Base-by-base conservation (phyloP, 1,140 invertebrate species). In the Choristoneura fumiferana region DNA sequence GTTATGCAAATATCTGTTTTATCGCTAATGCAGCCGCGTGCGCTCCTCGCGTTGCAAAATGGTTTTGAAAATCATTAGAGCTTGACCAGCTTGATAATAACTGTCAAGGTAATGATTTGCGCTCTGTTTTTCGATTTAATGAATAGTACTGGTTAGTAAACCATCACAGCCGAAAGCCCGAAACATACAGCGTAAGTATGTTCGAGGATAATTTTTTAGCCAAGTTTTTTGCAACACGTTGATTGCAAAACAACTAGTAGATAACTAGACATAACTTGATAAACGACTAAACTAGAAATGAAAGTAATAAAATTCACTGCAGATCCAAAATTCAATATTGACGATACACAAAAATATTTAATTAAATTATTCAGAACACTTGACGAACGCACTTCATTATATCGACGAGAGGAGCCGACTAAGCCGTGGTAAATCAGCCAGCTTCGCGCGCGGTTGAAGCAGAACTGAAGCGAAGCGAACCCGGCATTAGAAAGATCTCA, bases 1-100 rank as follows among this genome's bases (percentile, higher is more conserved):
- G 66, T 77, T 81, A 81, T 80, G 81, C 76, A 81, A 81, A 81
- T 80, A 75, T 18, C 37, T 29, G 35, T 75, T 76, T 62, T 49
- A 29, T 49, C 3, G 22, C 18, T 4, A 49, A 49, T 49, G 43
- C 43, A 49, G 52, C 29, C 52, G 52, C 14, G 33, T 54, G 52
- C 67, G 73, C 67, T 67, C 63, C 60, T 73, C 62, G 66, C 54
- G 68, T 64, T 68, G 38, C 58, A 39, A 49, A 49, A 49, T 17
- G 43, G 43, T 49, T 49, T 49, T 49, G 18, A 49, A 29, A 49
- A 18, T 29, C 43, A 13, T 0, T 33, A 49, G 43, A 49, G 43
- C 43, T 49, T 49, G 43, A 49, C 43, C 18, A 49, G 43, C 43
- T 12, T 29, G 43, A 49, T 29, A 49, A 49, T 33, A 22, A 49